These are phyloP conservation scores for Simalia tracyae DNA, from an alignment of 2,797 vertebrate species.

Conservation along the genomic window DNA sequence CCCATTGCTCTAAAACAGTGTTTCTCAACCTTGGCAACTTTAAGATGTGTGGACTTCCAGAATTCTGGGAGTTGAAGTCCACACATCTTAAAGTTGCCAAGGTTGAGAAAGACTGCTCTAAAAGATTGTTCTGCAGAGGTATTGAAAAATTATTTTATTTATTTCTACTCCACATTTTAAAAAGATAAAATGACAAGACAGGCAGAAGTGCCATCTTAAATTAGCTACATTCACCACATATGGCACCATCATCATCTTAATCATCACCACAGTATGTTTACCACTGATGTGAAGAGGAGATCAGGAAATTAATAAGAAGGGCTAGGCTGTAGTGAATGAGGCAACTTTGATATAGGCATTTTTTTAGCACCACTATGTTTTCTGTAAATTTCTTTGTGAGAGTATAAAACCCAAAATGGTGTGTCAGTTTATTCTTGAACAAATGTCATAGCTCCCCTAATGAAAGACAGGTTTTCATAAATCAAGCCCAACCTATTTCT, in stretches of 20 bases:
- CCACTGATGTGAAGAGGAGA: background rate
- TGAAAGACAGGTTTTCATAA: background rate
- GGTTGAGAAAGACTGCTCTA: background rate
- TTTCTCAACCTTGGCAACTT: no score
- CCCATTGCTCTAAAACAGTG: background rate
- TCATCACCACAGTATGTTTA: background rate
- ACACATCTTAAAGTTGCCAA: no score
- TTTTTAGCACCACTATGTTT: background rate
- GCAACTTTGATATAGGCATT: background rate
- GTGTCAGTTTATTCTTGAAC: background rate
- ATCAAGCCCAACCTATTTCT: background rate
- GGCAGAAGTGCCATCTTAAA: background rate
- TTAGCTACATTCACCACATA: background rate
- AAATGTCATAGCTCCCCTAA: constrained; percentile 1
- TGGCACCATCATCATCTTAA: background rate
- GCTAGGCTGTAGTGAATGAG: background rate
- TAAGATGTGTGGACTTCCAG: no score
- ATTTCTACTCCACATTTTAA: constrained; percentile 17
- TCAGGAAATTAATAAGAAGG: background rate
- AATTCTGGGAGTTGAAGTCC: no score
- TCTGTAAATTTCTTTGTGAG: background rate
- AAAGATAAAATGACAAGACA: background rate
- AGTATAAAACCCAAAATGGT: background rate
- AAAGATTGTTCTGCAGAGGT: background rate
- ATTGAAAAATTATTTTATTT: background rate